These are phyloP conservation scores for Ericerus pela DNA, from an alignment of 1,140 invertebrate genomes.

Conservation along the genomic window DNA sequence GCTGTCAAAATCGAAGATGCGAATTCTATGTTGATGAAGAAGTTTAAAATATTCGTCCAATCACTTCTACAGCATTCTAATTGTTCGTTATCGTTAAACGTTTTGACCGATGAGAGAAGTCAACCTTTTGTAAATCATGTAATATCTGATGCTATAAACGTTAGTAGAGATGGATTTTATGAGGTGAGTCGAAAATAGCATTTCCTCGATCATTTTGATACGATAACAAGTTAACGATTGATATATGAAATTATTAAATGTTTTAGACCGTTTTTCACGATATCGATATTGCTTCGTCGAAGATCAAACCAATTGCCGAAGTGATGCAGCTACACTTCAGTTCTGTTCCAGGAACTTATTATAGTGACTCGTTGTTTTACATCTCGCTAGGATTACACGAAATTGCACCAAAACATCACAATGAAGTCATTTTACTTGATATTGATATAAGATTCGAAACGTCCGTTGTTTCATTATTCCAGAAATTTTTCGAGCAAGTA, in stretches of 20 bases:
- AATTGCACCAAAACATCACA: constrained; percentile 44
- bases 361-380: constrained; percentile 68
- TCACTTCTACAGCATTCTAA: background rate
- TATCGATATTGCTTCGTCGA: background rate
- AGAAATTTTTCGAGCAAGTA: constrained; percentile 49
- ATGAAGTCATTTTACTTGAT: constrained; percentile 58
- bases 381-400: constrained; percentile 58
- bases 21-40: background rate
- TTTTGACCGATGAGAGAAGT: background rate
- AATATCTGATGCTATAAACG: background rate
- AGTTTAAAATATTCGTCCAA: background rate
- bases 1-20: background rate
- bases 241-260: too few species aligned
- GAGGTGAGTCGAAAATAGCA: background rate
- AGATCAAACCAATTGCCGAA: background rate
- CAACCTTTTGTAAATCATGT: background rate
- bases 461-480: constrained; percentile 50
- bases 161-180: background rate
- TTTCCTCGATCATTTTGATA: too few species aligned
- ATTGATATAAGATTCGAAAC: constrained; percentile 59
- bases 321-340: constrained; percentile 38
- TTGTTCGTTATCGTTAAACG: background rate
- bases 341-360: constrained; percentile 60
- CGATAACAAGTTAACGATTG: background rate
- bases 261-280: background rate